Base-by-base conservation (phyloP, 2,797 vertebrate genomes). In the Malurus splendens region DNA sequence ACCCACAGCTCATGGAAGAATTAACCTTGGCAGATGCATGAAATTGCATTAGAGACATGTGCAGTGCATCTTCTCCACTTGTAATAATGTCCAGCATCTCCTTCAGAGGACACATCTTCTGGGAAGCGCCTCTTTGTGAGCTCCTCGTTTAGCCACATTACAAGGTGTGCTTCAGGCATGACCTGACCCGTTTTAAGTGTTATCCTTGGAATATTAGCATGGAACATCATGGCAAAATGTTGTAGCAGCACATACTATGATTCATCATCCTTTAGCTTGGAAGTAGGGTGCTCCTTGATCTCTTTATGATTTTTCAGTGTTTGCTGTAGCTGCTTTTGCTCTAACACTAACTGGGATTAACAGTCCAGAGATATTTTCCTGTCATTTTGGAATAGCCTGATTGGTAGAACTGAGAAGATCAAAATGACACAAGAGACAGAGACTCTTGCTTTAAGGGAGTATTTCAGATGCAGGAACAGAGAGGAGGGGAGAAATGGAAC, bases 341-440 rank as follows among this genome's bases (percentile, higher is more conserved):
- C 15, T 68, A 90, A 90, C 0, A 0, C 52, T 90, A 83, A 89
- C 70, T 39, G 73, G 55, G 79, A 83, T 60, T 73, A 95, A 86
- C 71, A 89, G 70, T 77, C 73, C 85, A 44, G 73, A 90, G 90
- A 91, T 54, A 66, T 81, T 91, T 89, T 90, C 81, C 87, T 92
- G 90, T 93, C 89, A 33, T 91, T 93, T 87, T 94, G 73, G 66
- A 91, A 90, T 57, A 90, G 60, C 52, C 70, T 93, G 51, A 80
- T 87, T 1, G 15, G 74, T 86, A 91, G 72, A 38, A 36, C 42
- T 38, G 84, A 76, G 82, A 78, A 92, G 90, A 95, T 93, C 85
- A 92, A 89, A 92, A 92, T 86, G 82, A 92, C 82, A 93, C 32
- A 61, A 56, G 89, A 83, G 85, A 82, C 45, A 91, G 71, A 91